Base-by-base conservation (phyloP, 2,797 vertebrate genomes). In the Sebastes itinus region DNA sequence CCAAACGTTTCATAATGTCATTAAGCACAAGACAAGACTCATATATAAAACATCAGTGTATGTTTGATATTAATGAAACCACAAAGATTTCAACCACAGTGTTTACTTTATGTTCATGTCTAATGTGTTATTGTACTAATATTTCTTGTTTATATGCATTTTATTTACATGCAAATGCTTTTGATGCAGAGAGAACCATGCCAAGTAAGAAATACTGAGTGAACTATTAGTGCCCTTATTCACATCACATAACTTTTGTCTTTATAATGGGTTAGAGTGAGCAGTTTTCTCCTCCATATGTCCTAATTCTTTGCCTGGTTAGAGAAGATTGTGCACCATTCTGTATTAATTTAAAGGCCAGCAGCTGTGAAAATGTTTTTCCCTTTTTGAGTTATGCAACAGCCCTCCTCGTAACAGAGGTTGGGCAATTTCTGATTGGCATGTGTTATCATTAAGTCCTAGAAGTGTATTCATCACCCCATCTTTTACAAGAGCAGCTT, bases 401-500 rank as follows among this genome's bases (percentile, higher is more conserved):
- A 32, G 14, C 58, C 18, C 27, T 70, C 5, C 11, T 0, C 7
- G 6, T 62, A 32, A 42, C 5, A 22, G 5, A 7, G 13, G 20
- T 38, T 60, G 63, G 28, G 52, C 27, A 4, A n/a, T 70, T 71
- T 83, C 5, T 70, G 46, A 78, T 73, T 70, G 46, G 20, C 52
- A 46, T 10, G 22, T 65, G 35, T 59, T 67, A 27, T 79, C 30
- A 28, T 52, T n/a, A 49, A 11, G 11, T 68, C 76, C 67, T 58
- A 52, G 22, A 60, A 58, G 74, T 32, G 11, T 73, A 61, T 72
- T 84, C 23, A 52, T 80, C 63, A 23, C 72, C 54, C 27, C 3
- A 11, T 82, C 72, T 84, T 49, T 80, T 69, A 78, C 11, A 69
- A 72, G 33, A 23, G 25, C 28, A 64, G 13, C 56, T 61, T 82